phyloP scores from a whole-genome alignment of 2,888 invertebrate genomes.

The Tortricodes alternella region DNA sequence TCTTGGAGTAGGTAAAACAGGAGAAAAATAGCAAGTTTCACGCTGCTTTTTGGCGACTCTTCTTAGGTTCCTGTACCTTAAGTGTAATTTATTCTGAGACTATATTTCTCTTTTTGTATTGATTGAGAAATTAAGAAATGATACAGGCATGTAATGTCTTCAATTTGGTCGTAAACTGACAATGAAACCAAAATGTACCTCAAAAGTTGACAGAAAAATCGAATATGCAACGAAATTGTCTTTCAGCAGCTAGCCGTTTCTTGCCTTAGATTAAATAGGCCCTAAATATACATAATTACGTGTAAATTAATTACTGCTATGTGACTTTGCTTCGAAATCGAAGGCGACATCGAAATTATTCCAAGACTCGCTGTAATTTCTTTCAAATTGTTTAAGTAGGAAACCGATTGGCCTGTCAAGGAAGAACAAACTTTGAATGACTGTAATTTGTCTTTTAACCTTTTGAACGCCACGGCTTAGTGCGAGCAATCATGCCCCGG shows the following conservation, averaged over 20 bases:
- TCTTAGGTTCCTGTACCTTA: neutral
- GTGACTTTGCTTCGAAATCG: slow-evolving; percentile 32
- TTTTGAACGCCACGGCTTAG: too few relatives aligned
- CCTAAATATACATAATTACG: slow-evolving; percentile 9
- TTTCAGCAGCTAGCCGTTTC: slow-evolving; percentile 15
- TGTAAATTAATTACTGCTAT: neutral
- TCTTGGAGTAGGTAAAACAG: too few relatives aligned
- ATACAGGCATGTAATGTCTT: slow-evolving; percentile 21
- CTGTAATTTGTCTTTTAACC: neutral
- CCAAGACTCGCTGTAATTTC: slow-evolving; percentile 34
- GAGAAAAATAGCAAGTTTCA: too few relatives aligned
- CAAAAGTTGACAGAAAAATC: slow-evolving; percentile 7
- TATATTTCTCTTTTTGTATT: slow-evolving; percentile 1
- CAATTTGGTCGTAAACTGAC: slow-evolving; percentile 24
- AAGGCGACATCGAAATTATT: slow-evolving; percentile 62
- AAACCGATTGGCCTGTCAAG: neutral
- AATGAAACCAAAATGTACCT: slow-evolving; percentile 29
- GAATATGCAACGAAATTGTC: slow-evolving; percentile 23
- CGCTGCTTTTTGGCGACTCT: too few relatives aligned
- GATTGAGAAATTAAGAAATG: neutral
- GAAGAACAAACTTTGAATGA: neutral
- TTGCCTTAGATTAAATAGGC: slow-evolving; percentile 28
- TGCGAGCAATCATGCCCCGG: too few relatives aligned
- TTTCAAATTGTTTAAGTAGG: neutral
- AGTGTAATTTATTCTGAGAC: slow-evolving; percentile 2